A percentile compares a stretch with the other conserved stretches of the same genome.
These are phyloP conservation scores for Percopsis transmontana DNA, from an alignment of 2,113 vertebrate genomes.

Conservation along the genomic window DNA sequence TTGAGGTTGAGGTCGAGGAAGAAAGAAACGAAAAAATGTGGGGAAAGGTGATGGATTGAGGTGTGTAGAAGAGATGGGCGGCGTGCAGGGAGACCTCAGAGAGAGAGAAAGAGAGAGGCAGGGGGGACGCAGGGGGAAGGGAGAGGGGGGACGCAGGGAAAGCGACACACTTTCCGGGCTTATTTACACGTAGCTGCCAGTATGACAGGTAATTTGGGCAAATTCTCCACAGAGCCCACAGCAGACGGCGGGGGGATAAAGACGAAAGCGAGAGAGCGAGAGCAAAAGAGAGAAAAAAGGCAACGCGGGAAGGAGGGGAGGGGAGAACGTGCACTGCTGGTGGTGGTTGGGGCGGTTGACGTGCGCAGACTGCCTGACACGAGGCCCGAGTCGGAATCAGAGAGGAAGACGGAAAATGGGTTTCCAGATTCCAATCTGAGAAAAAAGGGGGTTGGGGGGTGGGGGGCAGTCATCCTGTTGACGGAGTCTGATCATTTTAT, in stretches of 20 bases:
- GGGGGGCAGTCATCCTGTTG: conserved; percentile 56
- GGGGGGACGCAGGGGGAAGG: background rate
- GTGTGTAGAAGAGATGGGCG: conserved; percentile 42
- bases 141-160: conserved; percentile 23
- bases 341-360: conserved; percentile 25
- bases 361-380: conserved; percentile 73
- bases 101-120: background rate
- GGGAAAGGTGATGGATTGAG: conserved; percentile 61
- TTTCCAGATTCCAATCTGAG: conserved; percentile 78
- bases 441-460: conserved; percentile 20
- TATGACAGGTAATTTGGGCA: conserved; percentile 85
- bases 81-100: conserved; percentile 54
- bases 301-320: conserved; percentile 9
- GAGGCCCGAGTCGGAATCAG: conserved; percentile 50
- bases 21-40: conserved; percentile 15
- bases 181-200: conserved; percentile 80
- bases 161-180: conserved; percentile 70
- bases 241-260: conserved; percentile 72
- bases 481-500: conserved; percentile 77
- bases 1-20: conserved; percentile 1
- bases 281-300: conserved; percentile 56
- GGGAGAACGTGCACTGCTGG: conserved; percentile 26
- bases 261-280: conserved; percentile 57
- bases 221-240: conserved; percentile 79
- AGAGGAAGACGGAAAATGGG: conserved; percentile 71